These are phyloP conservation scores for Uromys caudimaculatus DNA, from an alignment of 2,797 vertebrate genomes.

Conservation along the genomic window DNA sequence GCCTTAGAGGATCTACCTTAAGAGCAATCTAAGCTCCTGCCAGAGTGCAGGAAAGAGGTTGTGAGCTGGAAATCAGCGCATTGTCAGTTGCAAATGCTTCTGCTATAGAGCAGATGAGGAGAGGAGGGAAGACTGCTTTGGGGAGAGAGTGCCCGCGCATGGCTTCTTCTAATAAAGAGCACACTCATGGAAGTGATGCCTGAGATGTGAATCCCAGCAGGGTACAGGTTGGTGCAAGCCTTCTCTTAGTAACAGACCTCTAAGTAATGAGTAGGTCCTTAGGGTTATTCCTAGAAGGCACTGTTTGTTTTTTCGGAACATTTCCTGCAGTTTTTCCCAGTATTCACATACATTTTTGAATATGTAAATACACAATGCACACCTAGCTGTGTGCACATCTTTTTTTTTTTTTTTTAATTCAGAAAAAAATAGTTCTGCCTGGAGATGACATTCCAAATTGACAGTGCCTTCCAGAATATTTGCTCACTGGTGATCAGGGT, in stretches of 20 bases:
- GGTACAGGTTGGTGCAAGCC: rapidly evolving
- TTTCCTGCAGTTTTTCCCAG: background rate
- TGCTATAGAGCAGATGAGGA: background rate
- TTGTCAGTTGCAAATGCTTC: background rate
- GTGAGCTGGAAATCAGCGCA: background rate
- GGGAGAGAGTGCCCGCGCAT: background rate
- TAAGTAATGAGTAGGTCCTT: background rate
- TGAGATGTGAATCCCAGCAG: background rate
- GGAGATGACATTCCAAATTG: slow-evolving; percentile 40
- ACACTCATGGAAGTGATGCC: background rate
- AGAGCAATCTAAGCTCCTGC: slow-evolving; percentile 50
- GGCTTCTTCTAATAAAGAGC: background rate
- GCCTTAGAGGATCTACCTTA: slow-evolving; percentile 11
- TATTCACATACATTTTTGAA: background rate
- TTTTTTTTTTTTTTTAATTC: slow-evolving; percentile 12
- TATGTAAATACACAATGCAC: background rate
- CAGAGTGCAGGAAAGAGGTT: background rate
- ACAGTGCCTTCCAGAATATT: slow-evolving; percentile 70
- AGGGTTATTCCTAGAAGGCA: background rate
- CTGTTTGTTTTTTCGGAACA: background rate
- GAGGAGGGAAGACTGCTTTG: background rate
- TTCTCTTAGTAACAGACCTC: background rate
- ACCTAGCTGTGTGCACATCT: no score
- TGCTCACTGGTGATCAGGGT: slow-evolving; percentile 61
- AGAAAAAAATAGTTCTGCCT: slow-evolving; percentile 10